Base-by-base conservation (phyloP, 2,113 vertebrate species). In the Ceyx cyanopectus region DNA sequence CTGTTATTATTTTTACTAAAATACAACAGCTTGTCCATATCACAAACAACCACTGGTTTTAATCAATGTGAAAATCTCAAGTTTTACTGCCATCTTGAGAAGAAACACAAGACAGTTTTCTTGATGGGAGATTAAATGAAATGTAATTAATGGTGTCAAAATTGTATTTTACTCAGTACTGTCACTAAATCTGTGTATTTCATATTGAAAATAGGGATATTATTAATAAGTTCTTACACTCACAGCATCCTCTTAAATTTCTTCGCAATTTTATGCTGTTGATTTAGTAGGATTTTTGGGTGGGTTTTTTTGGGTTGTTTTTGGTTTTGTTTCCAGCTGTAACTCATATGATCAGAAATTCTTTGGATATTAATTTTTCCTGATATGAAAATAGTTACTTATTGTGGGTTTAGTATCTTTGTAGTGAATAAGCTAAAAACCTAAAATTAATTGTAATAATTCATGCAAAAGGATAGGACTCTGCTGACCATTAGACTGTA, bases 1-100 rank as follows among this genome's bases (percentile, higher is more conserved):
- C 22, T 81, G 14, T 63, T 66, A 67, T 16, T 81, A 80, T 57
- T 90, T 85, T 73, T 53, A 79, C 56, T 54, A 83, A 96, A 94
- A 43, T 68, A 66, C 5, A 5, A 53, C 48, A 50, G 30, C n/a
- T 83, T 67, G 74, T 54, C 68, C 27, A 3, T 65, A 69, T 79
- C n/a, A 53, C 63, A 77, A 76, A 85, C 53, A 87, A 58, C 34
- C 12, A 66, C 46, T 51, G 57, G 30, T 86, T 95, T 94, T 94
- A 92, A 89, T 89, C 11, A 90, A 18, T 46, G 74, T 80, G 66
- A 21, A 81, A 63, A 85, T 72, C 83, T 74, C 18, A 74, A 83
- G 24, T 37, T 54, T 68, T 65, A 63, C 40, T 70, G 43, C 54
- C 12, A 19, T 30, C 34, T 77, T 67, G 18, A 88, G 32, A 78